These are phyloP conservation scores for Lycaon pictus DNA, from an alignment of 2,113 vertebrate genomes.

Conservation along the genomic window DNA sequence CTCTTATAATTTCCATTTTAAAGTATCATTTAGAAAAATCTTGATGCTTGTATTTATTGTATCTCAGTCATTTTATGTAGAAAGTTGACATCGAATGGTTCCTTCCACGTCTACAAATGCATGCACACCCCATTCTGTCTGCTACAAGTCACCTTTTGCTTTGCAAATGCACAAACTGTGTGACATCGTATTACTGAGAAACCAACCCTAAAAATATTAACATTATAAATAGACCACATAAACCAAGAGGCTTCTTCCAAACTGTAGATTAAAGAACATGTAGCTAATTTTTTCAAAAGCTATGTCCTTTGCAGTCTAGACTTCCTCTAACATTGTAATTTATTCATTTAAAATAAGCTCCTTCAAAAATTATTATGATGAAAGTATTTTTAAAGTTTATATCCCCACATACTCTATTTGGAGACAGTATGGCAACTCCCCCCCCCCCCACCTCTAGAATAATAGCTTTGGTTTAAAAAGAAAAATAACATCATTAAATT, in stretches of 20 bases:
- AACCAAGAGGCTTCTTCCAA: conserved; percentile 59
- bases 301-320: conserved; percentile 50
- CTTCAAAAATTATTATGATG: conserved; percentile 38
- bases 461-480: neutral
- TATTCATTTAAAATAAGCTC: conserved; percentile 23
- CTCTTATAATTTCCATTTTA: conserved; percentile 28
- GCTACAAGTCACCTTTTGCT: conserved; percentile 18
- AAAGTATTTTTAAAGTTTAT: conserved; percentile 62
- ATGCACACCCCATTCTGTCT: neutral
- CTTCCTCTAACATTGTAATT: conserved; percentile 41
- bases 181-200: conserved; percentile 55
- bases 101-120: neutral
- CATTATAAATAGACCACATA: conserved; percentile 58
- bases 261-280: conserved; percentile 50
- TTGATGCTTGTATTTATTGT: neutral
- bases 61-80: neutral
- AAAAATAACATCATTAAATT: neutral
- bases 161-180: conserved; percentile 29
- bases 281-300: conserved; percentile 62
- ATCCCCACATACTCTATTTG: neutral
- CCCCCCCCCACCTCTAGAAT: neutral
- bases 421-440: neutral
- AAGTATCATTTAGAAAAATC: neutral
- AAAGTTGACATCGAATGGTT: neutral
- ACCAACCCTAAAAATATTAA: conserved; percentile 69